phyloP scores from a whole-genome alignment of 2,113 vertebrate genomes.

The Sinocyclocheilus anophthalmus region DNA sequence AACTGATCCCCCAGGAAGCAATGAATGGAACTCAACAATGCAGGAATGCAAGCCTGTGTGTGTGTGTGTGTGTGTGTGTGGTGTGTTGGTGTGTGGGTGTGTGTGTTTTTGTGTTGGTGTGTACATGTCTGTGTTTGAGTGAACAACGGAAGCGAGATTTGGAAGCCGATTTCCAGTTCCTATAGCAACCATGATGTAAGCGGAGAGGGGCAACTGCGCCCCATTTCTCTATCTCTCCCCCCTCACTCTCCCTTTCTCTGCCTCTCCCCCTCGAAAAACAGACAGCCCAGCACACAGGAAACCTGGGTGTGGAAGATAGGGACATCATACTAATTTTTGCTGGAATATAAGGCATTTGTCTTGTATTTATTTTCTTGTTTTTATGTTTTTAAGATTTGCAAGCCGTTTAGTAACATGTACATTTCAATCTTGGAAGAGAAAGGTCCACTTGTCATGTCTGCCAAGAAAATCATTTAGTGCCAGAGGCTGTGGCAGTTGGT shows the following conservation, averaged over 20 bases:
- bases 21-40: slow-evolving; percentile 42
- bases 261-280: slow-evolving; percentile 43
- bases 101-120: slow-evolving; percentile 37
- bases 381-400: slow-evolving; percentile 34
- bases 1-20: slow-evolving; percentile 26
- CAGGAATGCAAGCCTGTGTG: slow-evolving; percentile 46
- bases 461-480: slow-evolving; percentile 49
- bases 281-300: slow-evolving; percentile 45
- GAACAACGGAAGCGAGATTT: slow-evolving; percentile 55
- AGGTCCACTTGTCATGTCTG: slow-evolving; percentile 52
- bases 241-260: slow-evolving; percentile 41
- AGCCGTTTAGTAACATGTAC: slow-evolving; percentile 41
- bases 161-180: slow-evolving; percentile 62
- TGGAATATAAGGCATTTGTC: slow-evolving; percentile 50
- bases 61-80: slow-evolving; percentile 16
- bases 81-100: slow-evolving; percentile 9
- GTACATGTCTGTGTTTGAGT: slow-evolving; percentile 42
- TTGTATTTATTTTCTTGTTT: neutral
- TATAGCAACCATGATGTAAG: slow-evolving; percentile 66
- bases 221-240: slow-evolving; percentile 40
- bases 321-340: slow-evolving; percentile 42
- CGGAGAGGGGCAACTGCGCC: slow-evolving; percentile 57
- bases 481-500: slow-evolving; percentile 31
- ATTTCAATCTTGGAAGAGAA: slow-evolving; percentile 39
- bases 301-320: slow-evolving; percentile 51